These are phyloP conservation scores for Thunnus albacares DNA, from an alignment of 2,797 vertebrate genomes.

Conservation along the genomic window DNA sequence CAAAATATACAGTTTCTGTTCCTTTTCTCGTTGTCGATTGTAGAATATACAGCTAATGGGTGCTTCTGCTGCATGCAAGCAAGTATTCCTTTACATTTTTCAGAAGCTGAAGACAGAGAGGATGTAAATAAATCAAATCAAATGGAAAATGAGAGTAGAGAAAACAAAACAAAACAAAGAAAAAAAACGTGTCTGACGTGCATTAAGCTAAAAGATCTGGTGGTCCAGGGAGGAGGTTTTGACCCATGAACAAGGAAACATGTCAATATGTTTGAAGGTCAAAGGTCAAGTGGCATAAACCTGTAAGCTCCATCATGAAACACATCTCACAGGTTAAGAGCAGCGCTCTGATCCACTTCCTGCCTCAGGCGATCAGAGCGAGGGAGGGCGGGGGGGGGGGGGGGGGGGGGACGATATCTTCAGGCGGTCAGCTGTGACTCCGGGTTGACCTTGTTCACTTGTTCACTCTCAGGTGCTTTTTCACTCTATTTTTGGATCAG, in stretches of 20 bases:
- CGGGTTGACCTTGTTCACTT: slow-evolving; percentile 43
- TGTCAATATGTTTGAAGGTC: slow-evolving; percentile 54
- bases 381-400: background rate
- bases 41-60: too few species aligned
- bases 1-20: background rate
- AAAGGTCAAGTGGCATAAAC: slow-evolving; percentile 61
- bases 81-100: background rate
- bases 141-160: background rate
- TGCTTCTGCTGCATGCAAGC: too few species aligned
- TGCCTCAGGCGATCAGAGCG: slow-evolving; percentile 14
- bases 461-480: slow-evolving; percentile 63
- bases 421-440: slow-evolving; percentile 52
- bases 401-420: background rate
- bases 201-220: slow-evolving; percentile 22
- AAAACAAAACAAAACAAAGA: background rate
- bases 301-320: slow-evolving; percentile 41
- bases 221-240: slow-evolving; percentile 41
- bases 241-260: slow-evolving; percentile 55
- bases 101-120: background rate
- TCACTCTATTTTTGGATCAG: slow-evolving; percentile 79
- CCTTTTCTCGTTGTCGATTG: background rate
- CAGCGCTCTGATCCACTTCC: slow-evolving; percentile 44
- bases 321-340: slow-evolving; percentile 32
- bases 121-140: background rate
- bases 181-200: slow-evolving; percentile 5